Percentiles rank a stretch among this genome's conserved stretches.
phyloP scores from a whole-genome alignment of 2,797 vertebrate genomes.

The Hafferia zeledoni region DNA sequence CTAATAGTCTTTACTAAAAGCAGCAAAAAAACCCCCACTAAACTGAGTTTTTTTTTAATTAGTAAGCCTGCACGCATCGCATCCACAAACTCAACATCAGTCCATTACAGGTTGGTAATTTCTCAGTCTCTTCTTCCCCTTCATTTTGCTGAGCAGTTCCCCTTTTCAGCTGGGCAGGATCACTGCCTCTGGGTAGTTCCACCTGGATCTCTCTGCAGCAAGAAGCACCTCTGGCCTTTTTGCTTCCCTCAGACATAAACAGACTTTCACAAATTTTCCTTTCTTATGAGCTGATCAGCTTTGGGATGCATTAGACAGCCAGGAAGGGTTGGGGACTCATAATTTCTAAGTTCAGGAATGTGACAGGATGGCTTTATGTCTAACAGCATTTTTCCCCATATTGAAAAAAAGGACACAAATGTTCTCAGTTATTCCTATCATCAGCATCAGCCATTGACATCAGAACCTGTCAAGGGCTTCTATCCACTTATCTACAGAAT shows the following conservation, averaged over 20 bases:
- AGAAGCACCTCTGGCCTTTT: background rate
- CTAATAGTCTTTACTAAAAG: background rate
- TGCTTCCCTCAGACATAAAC: background rate
- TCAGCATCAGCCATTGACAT: background rate
- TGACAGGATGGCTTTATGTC: background rate
- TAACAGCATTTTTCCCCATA: background rate
- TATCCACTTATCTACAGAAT: background rate
- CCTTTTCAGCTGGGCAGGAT: background rate
- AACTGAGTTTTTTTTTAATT: background rate
- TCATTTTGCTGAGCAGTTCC: background rate
- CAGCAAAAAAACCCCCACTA: background rate
- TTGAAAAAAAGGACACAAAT: background rate
- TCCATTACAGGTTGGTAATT: background rate
- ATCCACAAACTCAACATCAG: background rate
- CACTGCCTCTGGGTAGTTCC: background rate
- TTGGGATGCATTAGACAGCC: background rate
- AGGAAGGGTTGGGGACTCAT: background rate
- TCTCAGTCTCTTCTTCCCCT: background rate
- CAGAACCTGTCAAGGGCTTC: background rate
- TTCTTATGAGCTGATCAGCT: background rate
- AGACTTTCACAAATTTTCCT: background rate
- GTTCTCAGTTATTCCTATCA: background rate
- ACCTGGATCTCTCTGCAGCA: background rate
- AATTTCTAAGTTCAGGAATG: background rate
- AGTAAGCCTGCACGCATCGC: background rate